These are phyloP conservation scores for Philaenus spumarius DNA, from an alignment of 1,140 invertebrate species.

Conservation along the genomic window DNA sequence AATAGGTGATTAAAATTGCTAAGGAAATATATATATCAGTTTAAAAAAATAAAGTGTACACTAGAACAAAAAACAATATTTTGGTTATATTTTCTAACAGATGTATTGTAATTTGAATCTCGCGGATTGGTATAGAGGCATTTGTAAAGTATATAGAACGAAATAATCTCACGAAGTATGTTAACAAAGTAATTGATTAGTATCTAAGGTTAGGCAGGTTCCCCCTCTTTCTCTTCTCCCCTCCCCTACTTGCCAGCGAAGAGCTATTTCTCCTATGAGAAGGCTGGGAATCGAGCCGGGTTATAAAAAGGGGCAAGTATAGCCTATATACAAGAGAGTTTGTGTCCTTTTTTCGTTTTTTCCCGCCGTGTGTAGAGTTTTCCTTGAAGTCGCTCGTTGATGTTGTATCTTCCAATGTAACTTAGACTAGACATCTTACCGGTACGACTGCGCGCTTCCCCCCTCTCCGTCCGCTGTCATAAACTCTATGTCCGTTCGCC, in stretches of 20 bases:
- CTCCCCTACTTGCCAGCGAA: background rate
- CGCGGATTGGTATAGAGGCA: too few species aligned
- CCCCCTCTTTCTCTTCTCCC: too few species aligned
- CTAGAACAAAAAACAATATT: too few species aligned
- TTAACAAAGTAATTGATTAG: too few species aligned
- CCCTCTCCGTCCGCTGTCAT: background rate
- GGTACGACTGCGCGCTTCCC: slow-evolving; percentile 9
- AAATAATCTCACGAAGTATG: too few species aligned
- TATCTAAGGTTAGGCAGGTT: too few species aligned
- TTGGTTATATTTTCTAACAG: too few species aligned
- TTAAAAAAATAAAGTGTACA: too few species aligned
- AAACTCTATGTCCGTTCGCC: slow-evolving; percentile 5
- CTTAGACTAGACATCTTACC: background rate
- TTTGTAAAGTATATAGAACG: too few species aligned
- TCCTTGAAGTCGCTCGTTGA: background rate
- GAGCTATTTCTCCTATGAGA: slow-evolving; percentile 20
- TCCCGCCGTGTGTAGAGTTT: background rate
- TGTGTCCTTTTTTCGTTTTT: slow-evolving; percentile 9
- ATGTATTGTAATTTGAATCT: too few species aligned
- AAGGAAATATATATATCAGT: too few species aligned
- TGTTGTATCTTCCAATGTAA: background rate
- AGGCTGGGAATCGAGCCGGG: background rate
- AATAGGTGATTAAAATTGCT: too few species aligned
- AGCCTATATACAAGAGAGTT: background rate
- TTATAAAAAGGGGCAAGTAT: slow-evolving; percentile 16